phyloP scores from a whole-genome alignment of 2,113 vertebrate species.

The Hippoglossus stenolepis region DNA sequence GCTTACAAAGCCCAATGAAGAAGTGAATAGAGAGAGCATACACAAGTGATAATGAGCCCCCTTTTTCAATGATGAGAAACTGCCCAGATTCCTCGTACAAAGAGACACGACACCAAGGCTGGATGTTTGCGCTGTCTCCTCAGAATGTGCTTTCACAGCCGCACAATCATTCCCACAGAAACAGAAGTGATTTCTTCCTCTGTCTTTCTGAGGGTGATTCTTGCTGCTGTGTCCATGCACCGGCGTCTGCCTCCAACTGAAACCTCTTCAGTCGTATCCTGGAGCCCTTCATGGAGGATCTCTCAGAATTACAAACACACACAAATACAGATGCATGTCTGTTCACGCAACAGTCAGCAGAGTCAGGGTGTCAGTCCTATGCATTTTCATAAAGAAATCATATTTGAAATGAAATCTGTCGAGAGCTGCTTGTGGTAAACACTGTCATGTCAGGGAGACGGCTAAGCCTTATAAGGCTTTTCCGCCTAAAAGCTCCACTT shows the following conservation, averaged over 20 bases:
- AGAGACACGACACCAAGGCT: conserved; percentile 67
- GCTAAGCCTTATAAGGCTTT: conserved; percentile 79
- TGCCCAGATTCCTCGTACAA: conserved; percentile 77
- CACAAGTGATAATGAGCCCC: conserved; percentile 77
- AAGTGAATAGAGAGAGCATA: conserved; percentile 72
- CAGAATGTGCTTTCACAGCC: conserved; percentile 77
- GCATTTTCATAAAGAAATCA: conserved; percentile 66
- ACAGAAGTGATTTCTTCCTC: conserved; percentile 48
- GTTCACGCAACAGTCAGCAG: conserved; percentile 40
- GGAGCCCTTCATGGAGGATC: conserved; percentile 61
- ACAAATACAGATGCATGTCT: conserved; percentile 43
- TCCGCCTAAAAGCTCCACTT: conserved; percentile 85
- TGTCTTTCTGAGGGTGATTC: conserved; percentile 55
- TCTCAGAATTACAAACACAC: conserved; percentile 50
- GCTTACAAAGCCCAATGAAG: conserved; percentile 79
- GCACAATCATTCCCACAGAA: conserved; percentile 42
- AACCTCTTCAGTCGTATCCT: conserved; percentile 68
- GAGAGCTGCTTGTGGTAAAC: conserved; percentile 67
- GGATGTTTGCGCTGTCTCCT: conserved; percentile 69
- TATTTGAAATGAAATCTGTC: conserved; percentile 78
- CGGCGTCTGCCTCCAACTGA: conserved; percentile 61
- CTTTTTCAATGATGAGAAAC: conserved; percentile 77
- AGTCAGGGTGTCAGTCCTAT: conserved; percentile 25
- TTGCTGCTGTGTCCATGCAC: conserved; percentile 54
- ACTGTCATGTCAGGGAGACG: conserved; percentile 69